Evolutionary conservation across 2,888 invertebrate species (phyloP), one percentile per base, ranked within the genome.

Genomic region (Agriopis aurantiaria): DNA sequence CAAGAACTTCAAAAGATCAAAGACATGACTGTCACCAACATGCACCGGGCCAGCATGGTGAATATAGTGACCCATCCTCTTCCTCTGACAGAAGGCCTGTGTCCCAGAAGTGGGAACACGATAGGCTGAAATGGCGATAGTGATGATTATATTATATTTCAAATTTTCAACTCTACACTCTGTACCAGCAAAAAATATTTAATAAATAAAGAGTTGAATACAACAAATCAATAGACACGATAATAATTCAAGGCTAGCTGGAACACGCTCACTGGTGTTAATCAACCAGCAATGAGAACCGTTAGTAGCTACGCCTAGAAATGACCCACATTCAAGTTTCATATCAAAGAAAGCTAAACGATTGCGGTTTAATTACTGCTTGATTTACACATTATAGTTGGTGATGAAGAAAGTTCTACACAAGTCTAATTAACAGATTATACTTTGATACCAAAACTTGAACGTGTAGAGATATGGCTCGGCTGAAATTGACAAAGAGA

Each of bases 291-390:
- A 41, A 49, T 51, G 69, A 33, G 53, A 46, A 57, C 57, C 60
- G 53, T 63, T 45, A 46, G 56, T 48, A 23, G 33, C 56, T 48
- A 51, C 53, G 52, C 58, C 58, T 63, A 58, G 45, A 53, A 59
- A 52, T 64, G 69, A 71, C 68, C 72, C 48, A 68, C 59, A 70
- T 72, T 67, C 51, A 57, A 46, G 53, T 46, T 58, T 56, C 65
- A 59, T 70, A 70, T 68, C 68, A 66, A 70, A 72, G 69, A 74
- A 74, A 69, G 67, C 71, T 65, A 69, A 68, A 62, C 64, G 65
- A 57, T 73, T 63, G 63, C 58, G 56, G 53, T 62, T 65, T 57
- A 60, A 60, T 71, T 63, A 71, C 57, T 58, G 67, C 65, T 69
- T 65, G 67, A 62, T 60, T 55, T 64, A 66, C 67, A 70, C 69